Evolutionary conservation across 2,888 invertebrate species (phyloP).

Genomic region (Ceraclea dissimilis): DNA sequence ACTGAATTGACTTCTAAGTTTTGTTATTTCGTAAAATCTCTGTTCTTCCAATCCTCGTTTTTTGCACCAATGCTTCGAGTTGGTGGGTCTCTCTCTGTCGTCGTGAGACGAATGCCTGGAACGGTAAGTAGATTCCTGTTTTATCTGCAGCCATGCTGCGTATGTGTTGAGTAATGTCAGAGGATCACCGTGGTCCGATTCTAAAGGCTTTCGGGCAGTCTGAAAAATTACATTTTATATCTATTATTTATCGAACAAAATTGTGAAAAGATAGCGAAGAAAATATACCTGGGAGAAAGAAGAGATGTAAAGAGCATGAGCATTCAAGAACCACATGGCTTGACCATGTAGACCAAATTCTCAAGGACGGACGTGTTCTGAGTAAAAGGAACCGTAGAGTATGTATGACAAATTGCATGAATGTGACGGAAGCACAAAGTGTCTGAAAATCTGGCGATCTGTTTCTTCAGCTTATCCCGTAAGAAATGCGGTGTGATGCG

Average conservation of each 20-base stretch:
- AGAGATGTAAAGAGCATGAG: too few species aligned
- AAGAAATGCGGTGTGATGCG: too few species aligned
- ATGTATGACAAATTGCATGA: too few species aligned
- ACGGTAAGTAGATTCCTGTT: conserved; percentile 42
- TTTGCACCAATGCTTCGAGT: conserved; percentile 76
- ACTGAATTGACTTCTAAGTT: conserved; percentile 83
- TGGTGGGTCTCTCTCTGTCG: conserved; percentile 30
- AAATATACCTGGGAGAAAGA: too few species aligned
- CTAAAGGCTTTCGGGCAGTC: conserved; percentile 68
- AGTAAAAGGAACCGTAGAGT: too few species aligned
- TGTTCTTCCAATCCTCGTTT: conserved; percentile 92
- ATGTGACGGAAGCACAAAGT: too few species aligned
- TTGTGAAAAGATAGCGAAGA: too few species aligned
- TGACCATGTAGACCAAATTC: too few species aligned
- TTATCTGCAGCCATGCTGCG: conserved; percentile 81
- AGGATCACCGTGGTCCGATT: conserved; percentile 95
- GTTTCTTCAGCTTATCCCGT: too few species aligned
- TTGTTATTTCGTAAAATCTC: conserved; percentile 92
- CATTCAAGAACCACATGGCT: too few species aligned
- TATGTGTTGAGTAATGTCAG: conserved; percentile 81
- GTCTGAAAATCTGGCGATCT: too few species aligned
- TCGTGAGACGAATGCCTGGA: conserved; percentile 28
- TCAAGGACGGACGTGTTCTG: too few species aligned
- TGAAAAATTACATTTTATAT: conserved; percentile 30
- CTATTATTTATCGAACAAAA: not conserved